Base-by-base conservation (phyloP, 2,888 invertebrate genomes). In the Protodeltote pygarga region DNA sequence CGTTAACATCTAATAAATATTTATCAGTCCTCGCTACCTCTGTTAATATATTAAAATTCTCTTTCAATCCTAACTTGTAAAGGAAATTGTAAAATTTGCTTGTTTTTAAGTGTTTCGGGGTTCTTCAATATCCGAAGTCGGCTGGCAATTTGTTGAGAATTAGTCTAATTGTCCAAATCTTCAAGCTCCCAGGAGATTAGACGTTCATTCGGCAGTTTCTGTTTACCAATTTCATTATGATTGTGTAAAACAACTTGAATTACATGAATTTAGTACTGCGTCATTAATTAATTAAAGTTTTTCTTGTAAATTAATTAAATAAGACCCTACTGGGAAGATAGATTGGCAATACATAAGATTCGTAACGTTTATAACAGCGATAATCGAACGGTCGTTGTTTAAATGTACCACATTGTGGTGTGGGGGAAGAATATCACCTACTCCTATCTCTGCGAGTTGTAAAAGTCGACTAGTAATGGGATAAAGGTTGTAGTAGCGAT, bases 1-100 rank as follows among this genome's bases (percentile, higher is more conserved):
- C 28, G 45, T 59, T 53, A 62, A 52, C 50, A 40, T 47, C 59
- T 60, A 49, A 51, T 65, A 65, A 53, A 67, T 67, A 65, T 67
- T 68, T 67, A 67, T 51, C 49, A 62, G 35, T 44, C 54, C 29
- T 38, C 32, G 8, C 40, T 49, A 31, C 53, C 39, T 34, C 39
- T 38, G 54, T 33, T 62, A 62, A 68, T 50, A 41, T 54, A 67
- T 62, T 65, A 65, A 62, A 65, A 68, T 65, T 55, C 59, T 23
- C 50, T 38, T 38, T 31, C 60, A 61, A 64, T 51, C 29, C 47
- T 14, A 39, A 45, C 11, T 58, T 53, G 11, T 13, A 28, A 44
- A 46, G 40, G 20, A 6, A 53, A 53, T 25, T 28, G 28, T 21
- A 41, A 57, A 60, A 57, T 52, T 31, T 63, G 52, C 55, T 62